Base-by-base conservation (phyloP, 2,888 invertebrate species). In the Drosophila sordidapex region DNA sequence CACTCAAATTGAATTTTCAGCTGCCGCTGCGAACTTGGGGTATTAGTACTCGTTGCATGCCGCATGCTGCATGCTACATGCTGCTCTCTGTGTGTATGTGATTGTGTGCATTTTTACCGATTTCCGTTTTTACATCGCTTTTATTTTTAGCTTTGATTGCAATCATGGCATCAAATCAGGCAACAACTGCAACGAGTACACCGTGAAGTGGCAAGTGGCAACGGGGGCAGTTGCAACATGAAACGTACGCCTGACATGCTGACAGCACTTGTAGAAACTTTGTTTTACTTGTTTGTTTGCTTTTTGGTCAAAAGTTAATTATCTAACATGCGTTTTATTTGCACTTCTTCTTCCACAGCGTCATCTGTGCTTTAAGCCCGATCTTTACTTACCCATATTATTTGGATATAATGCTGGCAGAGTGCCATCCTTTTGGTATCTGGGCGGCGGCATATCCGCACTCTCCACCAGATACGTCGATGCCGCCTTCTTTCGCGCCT, bases 401-500 rank as follows among this genome's bases (percentile, higher is more conserved):
- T 95, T 95, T 68, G 93, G 93, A 91, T 93, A 93, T 81, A 93
- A 95, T 91, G 96, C 95, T 59, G 96, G 96, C 79, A 96, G 95
- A 46, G 95, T 95, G 63, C 95, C 95, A 91, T 93, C 93, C 84
- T 94, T 94, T 79, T 95, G 94, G 83, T 95, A 93, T 89, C 94
- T 94, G 25, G 94, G 94, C 83, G 94, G 95, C 38, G 95, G 95
- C 91, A 95, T 93, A 76, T 93, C 93, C 49, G 92, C 87, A 79
- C 89, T 93, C 75, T 93, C 95, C 46, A 94, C 94, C 52, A 95
- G 92, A 93, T 95, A 95, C 5, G 95, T 94, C 78, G 95, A 95
- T 46, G 94, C 94, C 48, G 93, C 93, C 91, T 95, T 96, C 81
- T 93, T 93, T 61, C 93, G 90, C 69, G 93, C 89, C 79, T 93